Evolutionary conservation across 2,113 vertebrate genomes (phyloP), one percentile per base, ranked within the genome.

Genomic region (Murina feae): DNA sequence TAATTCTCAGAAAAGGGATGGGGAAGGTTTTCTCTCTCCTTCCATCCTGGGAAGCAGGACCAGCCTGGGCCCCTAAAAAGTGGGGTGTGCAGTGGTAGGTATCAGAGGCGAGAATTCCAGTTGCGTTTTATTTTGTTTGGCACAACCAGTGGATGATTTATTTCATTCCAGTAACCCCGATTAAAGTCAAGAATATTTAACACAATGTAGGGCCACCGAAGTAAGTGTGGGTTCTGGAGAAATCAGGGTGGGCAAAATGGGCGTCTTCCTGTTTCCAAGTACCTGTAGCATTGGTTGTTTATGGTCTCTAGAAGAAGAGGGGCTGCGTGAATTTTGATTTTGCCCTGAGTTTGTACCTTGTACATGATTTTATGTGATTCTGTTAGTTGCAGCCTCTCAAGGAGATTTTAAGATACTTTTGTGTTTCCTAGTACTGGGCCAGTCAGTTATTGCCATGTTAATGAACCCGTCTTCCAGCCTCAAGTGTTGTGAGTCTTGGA

Each of bases 401-500:
- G 44, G 42, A 28, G 37, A 60, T 84, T 86, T 88, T 80, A 82
- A 78, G 49, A n/a, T 88, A 87, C 30, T 89, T 71, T 0, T 69
- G 0, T 71, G 37, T 93, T 78, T 91, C 39, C 86, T 71, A 78
- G 20, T 85, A 13, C 30, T 90, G 60, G 63, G 23, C 0, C 17
- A 28, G 20, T 92, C 91, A 44, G 35, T 84, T 90, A 49, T 72
- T 91, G 60, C 66, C 51, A 51, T 86, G 63, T 83, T 95, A 66
- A 49, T 63, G 49, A 90, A 68, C 32, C 37, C 71, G 69, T 49
- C 39, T 97, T 95, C 89, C 23, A 94, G 5, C 71, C 18, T 89
- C 18, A 92, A 80, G 39, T 96, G 93, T 66, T 83, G 39, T 21
- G 76, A 95, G 30, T 92, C 69, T 94, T 83, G 63, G 39, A 83